phyloP scores from a whole-genome alignment of 2,113 vertebrate species.

The Sander vitreus region DNA sequence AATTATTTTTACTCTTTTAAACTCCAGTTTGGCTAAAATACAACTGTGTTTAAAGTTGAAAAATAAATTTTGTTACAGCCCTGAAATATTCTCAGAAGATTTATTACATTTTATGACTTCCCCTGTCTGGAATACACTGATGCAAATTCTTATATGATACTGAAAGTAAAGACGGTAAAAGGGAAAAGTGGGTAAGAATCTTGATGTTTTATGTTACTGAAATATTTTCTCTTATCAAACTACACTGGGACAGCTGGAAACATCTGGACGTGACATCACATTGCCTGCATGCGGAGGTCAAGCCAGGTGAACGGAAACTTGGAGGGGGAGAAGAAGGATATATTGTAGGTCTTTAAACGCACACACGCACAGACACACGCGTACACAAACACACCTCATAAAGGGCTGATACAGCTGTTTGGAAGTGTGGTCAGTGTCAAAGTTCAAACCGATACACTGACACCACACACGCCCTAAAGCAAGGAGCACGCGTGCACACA shows the following conservation, averaged over 20 bases:
- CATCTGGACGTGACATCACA: constrained; percentile 69
- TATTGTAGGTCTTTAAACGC: constrained; percentile 1
- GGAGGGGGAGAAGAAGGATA: constrained; percentile 23
- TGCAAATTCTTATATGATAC: neutral
- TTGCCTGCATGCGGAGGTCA: constrained; percentile 54
- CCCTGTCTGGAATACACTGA: neutral
- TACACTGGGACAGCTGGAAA: constrained; percentile 36
- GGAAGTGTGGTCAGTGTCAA: constrained; percentile 68
- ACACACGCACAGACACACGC: constrained; percentile 40
- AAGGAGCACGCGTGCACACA: constrained; percentile 18
- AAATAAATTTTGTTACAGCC: neutral
- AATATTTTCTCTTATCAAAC: constrained; percentile 18
- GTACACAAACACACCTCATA: constrained; percentile 60
- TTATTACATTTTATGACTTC: neutral
- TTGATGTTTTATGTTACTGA: neutral
- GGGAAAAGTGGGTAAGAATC: neutral
- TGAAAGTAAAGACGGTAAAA: neutral
- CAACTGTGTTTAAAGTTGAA: neutral
- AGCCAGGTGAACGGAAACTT: constrained; percentile 58
- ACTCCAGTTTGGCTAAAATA: neutral
- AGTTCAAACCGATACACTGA: constrained; percentile 77
- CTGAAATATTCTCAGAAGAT: neutral
- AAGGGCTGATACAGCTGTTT: constrained; percentile 70
- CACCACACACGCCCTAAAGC: constrained; percentile 51
- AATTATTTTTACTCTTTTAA: neutral